These are phyloP conservation scores for Syngnathoides biaculeatus DNA, from an alignment of 2,113 vertebrate genomes.

Conservation along the genomic window DNA sequence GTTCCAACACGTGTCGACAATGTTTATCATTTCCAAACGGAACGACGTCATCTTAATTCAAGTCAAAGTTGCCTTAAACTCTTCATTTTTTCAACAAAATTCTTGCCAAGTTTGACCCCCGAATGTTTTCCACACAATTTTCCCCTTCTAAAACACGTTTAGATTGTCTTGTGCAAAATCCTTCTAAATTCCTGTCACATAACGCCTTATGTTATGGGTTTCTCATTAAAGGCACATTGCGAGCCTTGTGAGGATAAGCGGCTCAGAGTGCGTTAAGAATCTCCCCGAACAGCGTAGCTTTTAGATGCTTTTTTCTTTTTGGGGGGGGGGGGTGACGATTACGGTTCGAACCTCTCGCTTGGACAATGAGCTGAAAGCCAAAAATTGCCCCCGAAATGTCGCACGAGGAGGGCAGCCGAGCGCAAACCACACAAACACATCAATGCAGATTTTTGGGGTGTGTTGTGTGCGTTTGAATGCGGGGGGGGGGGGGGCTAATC, in stretches of 20 bases:
- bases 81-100: too few species aligned
- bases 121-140: too few species aligned
- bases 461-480: conserved; percentile 11
- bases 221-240: too few species aligned
- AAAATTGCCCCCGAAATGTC: neutral
- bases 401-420: conserved; percentile 29
- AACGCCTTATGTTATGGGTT: too few species aligned
- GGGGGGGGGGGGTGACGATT: too few species aligned
- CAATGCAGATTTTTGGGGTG: conserved; percentile 49
- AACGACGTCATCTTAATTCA: too few species aligned
- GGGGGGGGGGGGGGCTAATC: conserved; percentile 58
- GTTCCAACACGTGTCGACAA: neutral
- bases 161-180: neutral
- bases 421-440: conserved; percentile 55
- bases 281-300: too few species aligned
- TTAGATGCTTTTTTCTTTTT: too few species aligned
- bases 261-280: too few species aligned
- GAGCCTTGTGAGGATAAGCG: too few species aligned
- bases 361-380: neutral
- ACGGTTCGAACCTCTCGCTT: neutral
- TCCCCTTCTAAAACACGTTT: neutral
- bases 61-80: too few species aligned
- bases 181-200: neutral
- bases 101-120: too few species aligned
- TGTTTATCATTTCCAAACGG: neutral